Percentiles rank a stretch among this genome's conserved stretches.
phyloP scores from a whole-genome alignment of 2,797 vertebrate species.

The Leptodactylus fallax region DNA sequence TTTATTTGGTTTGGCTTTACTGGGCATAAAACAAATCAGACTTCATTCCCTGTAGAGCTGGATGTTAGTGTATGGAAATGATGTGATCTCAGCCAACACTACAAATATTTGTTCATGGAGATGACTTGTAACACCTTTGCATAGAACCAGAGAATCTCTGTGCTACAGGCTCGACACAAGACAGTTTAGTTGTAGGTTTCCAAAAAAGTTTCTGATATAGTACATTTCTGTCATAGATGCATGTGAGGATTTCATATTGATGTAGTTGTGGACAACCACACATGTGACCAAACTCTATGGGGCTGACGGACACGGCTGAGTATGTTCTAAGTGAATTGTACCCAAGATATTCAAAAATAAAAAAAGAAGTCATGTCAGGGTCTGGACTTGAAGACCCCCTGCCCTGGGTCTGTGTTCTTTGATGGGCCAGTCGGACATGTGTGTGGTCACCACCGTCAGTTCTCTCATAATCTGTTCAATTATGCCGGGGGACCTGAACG shows the following conservation, averaged over 20 bases:
- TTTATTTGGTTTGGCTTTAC: background rate
- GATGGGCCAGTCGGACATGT: no score
- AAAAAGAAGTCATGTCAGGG: no score
- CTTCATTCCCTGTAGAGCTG: background rate
- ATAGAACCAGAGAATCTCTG: background rate
- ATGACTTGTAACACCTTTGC: background rate
- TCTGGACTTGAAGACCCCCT: no score
- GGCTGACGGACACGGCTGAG: no score
- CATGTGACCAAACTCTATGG: no score
- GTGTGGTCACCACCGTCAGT: no score
- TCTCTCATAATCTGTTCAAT: no score
- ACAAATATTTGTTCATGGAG: background rate
- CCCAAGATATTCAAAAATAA: no score
- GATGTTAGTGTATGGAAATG: slow-evolving; percentile 29
- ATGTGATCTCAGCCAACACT: background rate
- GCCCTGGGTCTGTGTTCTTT: no score
- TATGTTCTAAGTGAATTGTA: no score
- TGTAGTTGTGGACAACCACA: no score
- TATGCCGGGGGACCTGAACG: no score
- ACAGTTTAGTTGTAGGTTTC: background rate
- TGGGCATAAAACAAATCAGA: background rate
- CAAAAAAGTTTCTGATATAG: background rate
- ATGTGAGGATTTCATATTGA: background rate
- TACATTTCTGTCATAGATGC: background rate
- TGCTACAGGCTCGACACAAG: background rate